Evolutionary conservation across 1,140 invertebrate genomes (phyloP), one percentile per base, ranked within the genome.

Genomic region (Caenorhabditis tropicalis): DNA sequence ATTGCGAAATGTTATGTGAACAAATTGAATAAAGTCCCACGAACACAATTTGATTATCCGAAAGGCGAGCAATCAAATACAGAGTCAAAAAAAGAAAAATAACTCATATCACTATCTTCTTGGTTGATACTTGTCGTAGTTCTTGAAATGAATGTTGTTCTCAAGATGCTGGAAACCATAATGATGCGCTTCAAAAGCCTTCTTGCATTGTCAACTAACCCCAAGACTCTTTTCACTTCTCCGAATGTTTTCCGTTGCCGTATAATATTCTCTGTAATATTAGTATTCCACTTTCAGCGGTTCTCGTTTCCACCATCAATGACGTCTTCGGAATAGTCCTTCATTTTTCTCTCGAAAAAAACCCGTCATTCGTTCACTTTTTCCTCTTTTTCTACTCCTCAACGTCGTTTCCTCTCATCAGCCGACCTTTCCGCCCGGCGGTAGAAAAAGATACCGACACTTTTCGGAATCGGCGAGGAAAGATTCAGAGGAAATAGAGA

Each of bases 271-370:
- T 74, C 6, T 36, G 6, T 10, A 43, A 39, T n/a, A 43, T 33
- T 74, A 43, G 4, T 24, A 24, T 2, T 24, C 29, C 15, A 74
- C 36, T 74, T 74, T 46, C 65, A 74, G 65, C 29, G n/a, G n/a
- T n/a, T n/a, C n/a, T 1, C 60, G 9, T 7, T 16, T 9, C 65
- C 36, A 9, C n/a, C 29, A 24, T 31, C 12, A 43, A 74, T 74
- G 65, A 74, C 65, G 65, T 74, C 65, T 74, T 74, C 65, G 65
- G 33, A 74, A 74, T 74, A 74, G 33, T 10, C n/a, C 65, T 74
- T 24, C n/a, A 21, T 70, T 19, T 56, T 56, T 27, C 21, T 43
- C n/a, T 43, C 65, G 65, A 74, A 43, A 36, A 70, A 12, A 39
- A 74, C 65, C 65, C 65, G 36, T 74, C 31, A 31, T 65, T 65